Base-by-base conservation (phyloP, 2,888 invertebrate species). In the Hipparchia sbordonii region DNA sequence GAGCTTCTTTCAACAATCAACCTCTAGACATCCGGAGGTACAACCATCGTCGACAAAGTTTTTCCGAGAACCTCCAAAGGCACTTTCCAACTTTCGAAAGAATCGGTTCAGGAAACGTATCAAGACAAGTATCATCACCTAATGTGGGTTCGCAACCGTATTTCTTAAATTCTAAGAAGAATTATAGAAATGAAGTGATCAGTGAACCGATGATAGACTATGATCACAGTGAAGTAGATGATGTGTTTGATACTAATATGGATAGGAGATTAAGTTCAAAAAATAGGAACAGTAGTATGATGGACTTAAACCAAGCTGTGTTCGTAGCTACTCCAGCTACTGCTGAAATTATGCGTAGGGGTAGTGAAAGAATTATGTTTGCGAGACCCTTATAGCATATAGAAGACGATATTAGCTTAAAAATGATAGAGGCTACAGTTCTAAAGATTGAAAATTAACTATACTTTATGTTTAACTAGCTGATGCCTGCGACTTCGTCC, bases 191-290 rank as follows among this genome's bases (percentile, higher is more conserved):
- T 77, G 92, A 92, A 70, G 85, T 87, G 0, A 70, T 89, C 0
- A 88, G 87, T 66, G 94, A 94, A 76, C 94, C 94, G 6, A 87
- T 91, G 81, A 84, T 94, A 0, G 94, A 94, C 76, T 94, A 94
- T 72, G 94, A 94, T 74, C 91, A 93, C 66, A 93, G 93, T 79
- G 94, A 94, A 76, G 89, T 87, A 0, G 94, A 94, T 69, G 94
- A 94, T 75, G 85, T 90, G 0, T 92, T 93, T 73, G 92, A 93
- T 76, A 89, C 89, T 0, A 88, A 90, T 65, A 81, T 92, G 62
- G 87, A 90, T 70, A 88, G 88, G 67, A 84, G 90, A 71, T 78
- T 85, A 0, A 91, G 89, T 78, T 85, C 80, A 23, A 87, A 81
- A 63, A 83, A 77, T 6, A 91, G 88, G 69, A 85, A 89, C 72